phyloP scores from a whole-genome alignment of 2,797 vertebrate species.

The Catamblyrhynchus diadema region DNA sequence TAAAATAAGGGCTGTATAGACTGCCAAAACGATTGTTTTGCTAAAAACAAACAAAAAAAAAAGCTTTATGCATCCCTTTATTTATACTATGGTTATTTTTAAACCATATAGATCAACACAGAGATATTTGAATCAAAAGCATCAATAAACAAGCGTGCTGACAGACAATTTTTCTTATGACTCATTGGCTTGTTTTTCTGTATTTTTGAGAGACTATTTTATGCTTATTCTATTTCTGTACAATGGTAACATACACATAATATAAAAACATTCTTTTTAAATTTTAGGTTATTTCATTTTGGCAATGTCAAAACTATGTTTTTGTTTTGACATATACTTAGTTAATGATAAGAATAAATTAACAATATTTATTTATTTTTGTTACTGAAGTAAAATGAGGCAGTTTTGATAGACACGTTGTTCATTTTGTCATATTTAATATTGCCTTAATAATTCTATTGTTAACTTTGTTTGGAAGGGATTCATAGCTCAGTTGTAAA shows the following conservation, averaged over 20 bases:
- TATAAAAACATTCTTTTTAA: neutral
- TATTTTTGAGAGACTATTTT: neutral
- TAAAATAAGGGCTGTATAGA: neutral
- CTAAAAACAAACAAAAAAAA: neutral
- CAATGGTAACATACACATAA: rapidly evolving
- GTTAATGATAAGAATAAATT: neutral
- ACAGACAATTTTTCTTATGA: neutral
- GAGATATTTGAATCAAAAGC: neutral
- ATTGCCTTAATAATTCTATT: neutral
- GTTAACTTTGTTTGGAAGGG: neutral
- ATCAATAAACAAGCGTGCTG: neutral
- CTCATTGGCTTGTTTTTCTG: neutral
- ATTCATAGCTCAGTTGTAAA: neutral
- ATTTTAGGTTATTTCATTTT: neutral
- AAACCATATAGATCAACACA: neutral
- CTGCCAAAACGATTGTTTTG: neutral
- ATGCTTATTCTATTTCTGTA: neutral
- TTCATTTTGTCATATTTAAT: neutral
- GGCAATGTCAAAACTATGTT: neutral
- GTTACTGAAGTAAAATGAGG: neutral
- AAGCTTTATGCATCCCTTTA: neutral
- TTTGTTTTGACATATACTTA: neutral
- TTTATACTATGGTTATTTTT: neutral
- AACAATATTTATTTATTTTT: neutral
- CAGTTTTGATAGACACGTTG: neutral